These are phyloP conservation scores for Scomber japonicus DNA, from an alignment of 2,113 vertebrate genomes.

Conservation along the genomic window DNA sequence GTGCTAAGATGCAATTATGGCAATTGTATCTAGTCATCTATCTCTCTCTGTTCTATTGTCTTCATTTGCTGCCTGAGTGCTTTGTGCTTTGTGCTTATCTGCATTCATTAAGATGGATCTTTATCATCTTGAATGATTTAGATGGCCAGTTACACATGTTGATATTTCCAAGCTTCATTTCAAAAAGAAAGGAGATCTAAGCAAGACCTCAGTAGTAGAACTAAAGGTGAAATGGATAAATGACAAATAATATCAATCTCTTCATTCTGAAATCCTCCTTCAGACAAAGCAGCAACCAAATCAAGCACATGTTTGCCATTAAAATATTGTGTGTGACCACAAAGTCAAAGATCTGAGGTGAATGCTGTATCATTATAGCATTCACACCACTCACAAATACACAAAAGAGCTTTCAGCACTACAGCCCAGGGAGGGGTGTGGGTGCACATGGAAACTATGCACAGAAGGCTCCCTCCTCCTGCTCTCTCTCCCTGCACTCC, in stretches of 20 bases:
- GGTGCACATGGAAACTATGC: slow-evolving; percentile 79
- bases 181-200: background rate
- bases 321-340: slow-evolving; percentile 2
- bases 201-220: no score
- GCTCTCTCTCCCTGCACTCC: slow-evolving; percentile 36
- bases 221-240: background rate
- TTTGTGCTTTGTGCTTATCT: slow-evolving; percentile 1
- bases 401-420: slow-evolving; percentile 81
- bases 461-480: slow-evolving; percentile 52
- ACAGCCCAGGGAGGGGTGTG: slow-evolving; percentile 60
- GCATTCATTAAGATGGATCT: background rate
- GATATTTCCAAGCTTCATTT: background rate
- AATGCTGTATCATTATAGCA: slow-evolving; percentile 54
- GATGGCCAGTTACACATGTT: background rate
- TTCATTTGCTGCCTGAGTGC: slow-evolving; percentile 7
- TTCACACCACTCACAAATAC: slow-evolving; percentile 57
- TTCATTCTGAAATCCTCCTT: background rate
- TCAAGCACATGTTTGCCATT: background rate
- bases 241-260: background rate
- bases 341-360: slow-evolving; percentile 17
- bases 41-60: background rate
- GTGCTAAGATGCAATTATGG: slow-evolving; percentile 11
- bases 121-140: background rate
- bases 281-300: background rate
- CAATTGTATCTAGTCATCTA: slow-evolving; percentile 23